Evolutionary conservation across 2,113 vertebrate species (phyloP).

Genomic region (Myanophis thanlyinensis): DNA sequence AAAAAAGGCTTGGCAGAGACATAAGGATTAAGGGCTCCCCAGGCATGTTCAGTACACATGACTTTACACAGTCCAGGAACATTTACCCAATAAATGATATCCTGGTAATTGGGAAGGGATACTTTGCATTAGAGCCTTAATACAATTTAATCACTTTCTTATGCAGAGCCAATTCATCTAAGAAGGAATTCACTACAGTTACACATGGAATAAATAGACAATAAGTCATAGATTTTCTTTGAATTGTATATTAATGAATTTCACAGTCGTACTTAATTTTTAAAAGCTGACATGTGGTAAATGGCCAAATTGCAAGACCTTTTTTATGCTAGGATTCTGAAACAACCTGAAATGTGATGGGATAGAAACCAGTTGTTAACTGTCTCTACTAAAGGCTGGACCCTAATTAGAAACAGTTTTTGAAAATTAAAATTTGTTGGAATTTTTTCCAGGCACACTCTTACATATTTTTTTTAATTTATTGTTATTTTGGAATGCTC

Average conservation of each 20-base stretch:
- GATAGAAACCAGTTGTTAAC: background rate
- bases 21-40: background rate
- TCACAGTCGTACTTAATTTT: background rate
- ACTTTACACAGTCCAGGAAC: background rate
- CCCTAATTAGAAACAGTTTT: background rate
- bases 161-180: background rate
- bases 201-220: background rate
- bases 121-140: background rate
- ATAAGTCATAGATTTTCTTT: background rate
- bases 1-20: background rate
- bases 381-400: background rate
- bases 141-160: constrained; percentile 9
- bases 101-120: background rate
- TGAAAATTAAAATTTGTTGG: background rate
- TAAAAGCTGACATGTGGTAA: background rate
- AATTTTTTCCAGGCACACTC: background rate
- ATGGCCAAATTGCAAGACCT: background rate
- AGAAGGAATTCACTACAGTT: background rate
- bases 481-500: background rate
- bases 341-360: background rate
- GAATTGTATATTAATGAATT: background rate
- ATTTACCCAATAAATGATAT: background rate
- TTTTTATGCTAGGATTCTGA: background rate
- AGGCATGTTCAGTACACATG: constrained; percentile 2
- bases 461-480: background rate